phyloP scores from a whole-genome alignment of 2,888 invertebrate species.

The Neoaliturus tenellus region DNA sequence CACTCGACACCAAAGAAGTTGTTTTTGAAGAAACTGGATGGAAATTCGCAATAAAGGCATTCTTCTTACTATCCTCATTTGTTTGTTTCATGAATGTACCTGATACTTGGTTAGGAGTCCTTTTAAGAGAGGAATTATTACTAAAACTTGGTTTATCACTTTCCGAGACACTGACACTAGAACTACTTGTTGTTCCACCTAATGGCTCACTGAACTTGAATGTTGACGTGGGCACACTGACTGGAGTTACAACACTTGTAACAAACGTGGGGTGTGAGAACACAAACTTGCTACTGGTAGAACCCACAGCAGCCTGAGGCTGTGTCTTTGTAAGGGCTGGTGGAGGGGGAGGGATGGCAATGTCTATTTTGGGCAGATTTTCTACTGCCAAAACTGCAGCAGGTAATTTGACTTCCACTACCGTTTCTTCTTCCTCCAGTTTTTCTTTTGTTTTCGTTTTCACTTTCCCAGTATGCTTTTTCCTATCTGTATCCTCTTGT shows the following conservation, averaged over 20 bases:
- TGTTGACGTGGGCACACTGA: conserved; percentile 12
- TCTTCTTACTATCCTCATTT: not conserved
- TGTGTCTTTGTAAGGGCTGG: conserved; percentile 56
- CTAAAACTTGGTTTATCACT: not conserved
- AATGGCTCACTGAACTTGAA: conserved; percentile 62
- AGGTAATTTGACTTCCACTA: conserved; percentile 67
- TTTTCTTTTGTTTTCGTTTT: conserved; percentile 58
- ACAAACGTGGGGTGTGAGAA: conserved; percentile 26
- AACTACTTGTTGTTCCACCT: not conserved
- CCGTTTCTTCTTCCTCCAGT: conserved; percentile 49
- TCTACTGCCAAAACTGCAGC: conserved; percentile 75
- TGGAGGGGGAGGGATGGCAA: conserved; percentile 69
- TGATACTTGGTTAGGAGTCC: conserved; percentile 1
- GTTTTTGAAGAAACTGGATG: not conserved
- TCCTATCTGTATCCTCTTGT: conserved; percentile 51
- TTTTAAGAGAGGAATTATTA: not conserved
- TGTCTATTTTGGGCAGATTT: conserved; percentile 77
- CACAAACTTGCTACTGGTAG: conserved; percentile 48
- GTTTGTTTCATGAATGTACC: not conserved
- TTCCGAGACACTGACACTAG: not conserved
- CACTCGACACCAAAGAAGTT: not conserved
- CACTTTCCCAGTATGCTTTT: conserved; percentile 60
- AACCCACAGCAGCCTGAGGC: conserved; percentile 58
- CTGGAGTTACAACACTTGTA: conserved; percentile 9
- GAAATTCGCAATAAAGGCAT: not conserved